These are phyloP conservation scores for Lerista edwardsae DNA, from an alignment of 2,797 vertebrate species.

Conservation along the genomic window DNA sequence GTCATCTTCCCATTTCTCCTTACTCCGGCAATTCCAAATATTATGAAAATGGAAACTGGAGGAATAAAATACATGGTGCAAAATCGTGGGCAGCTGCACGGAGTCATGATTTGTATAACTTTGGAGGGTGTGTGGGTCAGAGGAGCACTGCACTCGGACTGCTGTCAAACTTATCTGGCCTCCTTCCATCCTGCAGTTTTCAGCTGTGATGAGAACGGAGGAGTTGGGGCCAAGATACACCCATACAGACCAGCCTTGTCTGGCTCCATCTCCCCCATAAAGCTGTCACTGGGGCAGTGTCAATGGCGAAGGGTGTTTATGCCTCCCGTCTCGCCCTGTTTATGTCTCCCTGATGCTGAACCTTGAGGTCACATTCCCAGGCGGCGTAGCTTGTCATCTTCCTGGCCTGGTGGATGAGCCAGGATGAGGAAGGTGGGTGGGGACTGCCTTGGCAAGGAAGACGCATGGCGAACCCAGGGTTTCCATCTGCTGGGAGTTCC, in stretches of 20 bases:
- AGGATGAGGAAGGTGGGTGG: rapidly evolving
- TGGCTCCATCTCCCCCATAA: not conserved
- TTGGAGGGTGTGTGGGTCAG: not conserved
- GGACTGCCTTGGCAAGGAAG: rapidly evolving
- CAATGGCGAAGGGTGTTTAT: not conserved
- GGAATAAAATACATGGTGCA: too few species aligned
- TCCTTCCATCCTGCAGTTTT: not conserved
- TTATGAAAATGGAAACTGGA: too few species aligned
- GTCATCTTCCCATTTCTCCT: not conserved
- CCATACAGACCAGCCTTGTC: rapidly evolving
- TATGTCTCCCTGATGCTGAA: slow-evolving; percentile 12
- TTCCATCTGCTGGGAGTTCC: not conserved
- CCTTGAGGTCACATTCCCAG: not conserved
- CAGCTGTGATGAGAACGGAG: too few species aligned
- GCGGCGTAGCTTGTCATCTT: not conserved
- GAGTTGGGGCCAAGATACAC: rapidly evolving
- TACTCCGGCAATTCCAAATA: not conserved
- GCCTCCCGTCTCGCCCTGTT: rapidly evolving
- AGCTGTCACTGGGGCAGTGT: not conserved
- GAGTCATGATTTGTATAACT: too few species aligned
- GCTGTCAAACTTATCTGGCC: too few species aligned
- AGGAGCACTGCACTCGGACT: not conserved
- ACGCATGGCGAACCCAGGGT: rapidly evolving
- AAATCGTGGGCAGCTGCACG: not conserved
- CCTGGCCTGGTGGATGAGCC: rapidly evolving